Conservation (phyloP, 2,888 invertebrate genomes). For the Ctena decussata region DNA sequence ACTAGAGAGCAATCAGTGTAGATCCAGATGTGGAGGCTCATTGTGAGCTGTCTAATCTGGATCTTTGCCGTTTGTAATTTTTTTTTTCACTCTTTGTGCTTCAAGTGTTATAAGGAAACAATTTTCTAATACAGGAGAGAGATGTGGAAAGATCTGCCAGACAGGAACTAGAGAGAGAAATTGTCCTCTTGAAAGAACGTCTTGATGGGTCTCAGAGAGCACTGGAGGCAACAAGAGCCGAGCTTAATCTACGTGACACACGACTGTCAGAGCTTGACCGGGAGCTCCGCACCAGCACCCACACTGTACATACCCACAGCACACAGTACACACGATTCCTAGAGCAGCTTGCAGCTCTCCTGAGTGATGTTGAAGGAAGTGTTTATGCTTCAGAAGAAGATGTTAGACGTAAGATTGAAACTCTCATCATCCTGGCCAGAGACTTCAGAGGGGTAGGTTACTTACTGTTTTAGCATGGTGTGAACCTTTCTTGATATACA, state of each 20-base stretch:
- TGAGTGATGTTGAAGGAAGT: slow-evolving; percentile 73
- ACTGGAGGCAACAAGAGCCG: slow-evolving; percentile 76
- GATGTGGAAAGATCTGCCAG: slow-evolving; percentile 79
- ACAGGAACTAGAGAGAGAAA: slow-evolving; percentile 80
- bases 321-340: slow-evolving; percentile 78
- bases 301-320: slow-evolving; percentile 68
- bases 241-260: slow-evolving; percentile 77
- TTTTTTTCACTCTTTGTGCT: too few species aligned
- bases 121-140: slow-evolving; percentile 75
- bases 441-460: slow-evolving; percentile 81
- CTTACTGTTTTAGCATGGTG: too few species aligned
- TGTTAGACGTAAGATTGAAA: slow-evolving; percentile 79
- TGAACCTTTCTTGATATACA: too few species aligned
- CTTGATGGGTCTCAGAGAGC: slow-evolving; percentile 80
- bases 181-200: slow-evolving; percentile 78
- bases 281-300: slow-evolving; percentile 69
- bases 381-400: slow-evolving; percentile 81
- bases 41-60: too few species aligned
- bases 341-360: slow-evolving; percentile 81
- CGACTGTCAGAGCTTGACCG: slow-evolving; percentile 71
- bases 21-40: too few species aligned
- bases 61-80: too few species aligned
- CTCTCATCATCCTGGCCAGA: slow-evolving; percentile 68
- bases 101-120: too few species aligned
- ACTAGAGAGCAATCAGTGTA: too few species aligned